These are phyloP conservation scores for Euphydryas editha DNA, from an alignment of 2,888 invertebrate species.

Conservation along the genomic window DNA sequence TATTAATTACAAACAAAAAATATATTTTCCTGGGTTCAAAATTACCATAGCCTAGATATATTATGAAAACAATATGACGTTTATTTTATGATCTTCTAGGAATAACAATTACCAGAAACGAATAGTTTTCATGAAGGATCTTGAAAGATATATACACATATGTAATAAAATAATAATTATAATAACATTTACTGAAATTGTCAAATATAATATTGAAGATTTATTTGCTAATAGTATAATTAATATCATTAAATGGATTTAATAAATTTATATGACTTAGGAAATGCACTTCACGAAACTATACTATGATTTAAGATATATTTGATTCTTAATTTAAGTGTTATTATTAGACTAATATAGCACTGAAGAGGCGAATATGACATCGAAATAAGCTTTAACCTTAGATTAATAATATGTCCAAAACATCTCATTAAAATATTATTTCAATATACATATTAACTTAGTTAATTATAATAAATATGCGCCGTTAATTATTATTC, in stretches of 20 bases:
- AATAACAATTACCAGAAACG: too few species aligned
- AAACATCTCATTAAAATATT: conserved; percentile 28
- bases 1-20: too few species aligned
- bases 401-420: conserved; percentile 18
- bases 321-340: conserved; percentile 11
- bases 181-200: too few species aligned
- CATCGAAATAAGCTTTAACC: conserved; percentile 6
- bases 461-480: conserved; percentile 20
- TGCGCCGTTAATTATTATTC: conserved; percentile 19
- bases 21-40: too few species aligned
- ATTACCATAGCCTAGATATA: too few species aligned
- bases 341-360: conserved; percentile 14
- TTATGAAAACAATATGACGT: too few species aligned
- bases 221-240: background rate
- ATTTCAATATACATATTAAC: conserved; percentile 23
- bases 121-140: too few species aligned
- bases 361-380: conserved; percentile 20
- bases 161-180: too few species aligned
- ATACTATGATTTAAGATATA: background rate
- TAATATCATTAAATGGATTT: background rate
- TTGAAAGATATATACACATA: too few species aligned
- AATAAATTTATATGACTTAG: conserved; percentile 11
- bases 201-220: too few species aligned
- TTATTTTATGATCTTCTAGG: too few species aligned
- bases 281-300: conserved; percentile 6